Percentiles rank a stretch among this genome's conserved stretches.
Evolutionary conservation across 2,888 invertebrate genomes (phyloP).

Genomic region (Parapristionchus giblindavisi): DNA sequence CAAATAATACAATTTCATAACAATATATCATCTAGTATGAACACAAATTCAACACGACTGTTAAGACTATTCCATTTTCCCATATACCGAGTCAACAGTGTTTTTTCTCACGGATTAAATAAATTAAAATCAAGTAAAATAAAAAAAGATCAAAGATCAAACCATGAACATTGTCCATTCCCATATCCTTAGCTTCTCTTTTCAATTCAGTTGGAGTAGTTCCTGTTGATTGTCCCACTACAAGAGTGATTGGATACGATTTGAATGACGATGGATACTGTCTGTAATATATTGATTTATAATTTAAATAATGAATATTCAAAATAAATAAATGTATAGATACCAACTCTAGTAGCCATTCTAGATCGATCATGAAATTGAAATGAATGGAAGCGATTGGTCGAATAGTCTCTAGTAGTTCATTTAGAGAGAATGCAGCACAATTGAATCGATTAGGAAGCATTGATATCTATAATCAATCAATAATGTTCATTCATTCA

Average conservation of each 20-base stretch:
- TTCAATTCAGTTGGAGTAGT: slow-evolving; percentile 6
- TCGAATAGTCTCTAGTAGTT: slow-evolving; percentile 50
- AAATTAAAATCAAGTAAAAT: not conserved
- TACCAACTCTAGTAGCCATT: slow-evolving; percentile 50
- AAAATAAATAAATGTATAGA: not conserved
- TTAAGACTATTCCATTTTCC: too few relatives aligned
- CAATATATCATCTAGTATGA: too few relatives aligned
- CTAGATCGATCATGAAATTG: slow-evolving; percentile 57
- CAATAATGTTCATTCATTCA: not conserved
- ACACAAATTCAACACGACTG: too few relatives aligned
- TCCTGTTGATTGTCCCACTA: slow-evolving; percentile 38
- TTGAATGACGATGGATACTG: slow-evolving; percentile 40
- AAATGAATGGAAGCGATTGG: slow-evolving; percentile 60
- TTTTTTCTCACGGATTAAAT: not conserved
- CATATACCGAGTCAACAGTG: not conserved
- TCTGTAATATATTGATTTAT: slow-evolving; percentile 27
- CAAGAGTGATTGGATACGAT: slow-evolving; percentile 41
- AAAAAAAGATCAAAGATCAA: not conserved
- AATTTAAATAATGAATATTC: too few relatives aligned
- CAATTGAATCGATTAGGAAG: slow-evolving; percentile 43
- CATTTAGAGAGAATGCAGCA: slow-evolving; percentile 42
- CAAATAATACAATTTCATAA: too few relatives aligned
- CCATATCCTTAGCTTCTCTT: slow-evolving; percentile 17
- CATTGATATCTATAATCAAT: slow-evolving; percentile 32
- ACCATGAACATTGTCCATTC: slow-evolving; percentile 17